Conservation (phyloP, 2,797 vertebrate species). For the Sebastes ruberrimus region DNA sequence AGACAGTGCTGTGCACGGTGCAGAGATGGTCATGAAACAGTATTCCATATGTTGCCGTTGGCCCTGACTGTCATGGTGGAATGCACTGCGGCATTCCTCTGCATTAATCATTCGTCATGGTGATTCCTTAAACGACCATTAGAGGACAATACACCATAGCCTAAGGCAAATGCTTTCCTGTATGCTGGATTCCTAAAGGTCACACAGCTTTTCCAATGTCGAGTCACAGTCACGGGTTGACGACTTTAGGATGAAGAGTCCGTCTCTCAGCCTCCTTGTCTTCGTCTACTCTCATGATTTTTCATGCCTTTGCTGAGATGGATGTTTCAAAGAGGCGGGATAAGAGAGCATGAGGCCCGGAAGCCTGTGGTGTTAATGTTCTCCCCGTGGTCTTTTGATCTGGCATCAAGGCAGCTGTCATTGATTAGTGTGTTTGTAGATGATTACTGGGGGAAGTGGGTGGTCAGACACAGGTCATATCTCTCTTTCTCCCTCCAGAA, state of each 20-base stretch:
- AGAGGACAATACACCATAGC: slow-evolving; percentile 1
- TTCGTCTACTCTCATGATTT: slow-evolving; percentile 25
- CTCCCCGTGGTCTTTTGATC: slow-evolving; percentile 72
- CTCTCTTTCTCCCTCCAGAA: not conserved
- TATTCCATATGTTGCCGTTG: slow-evolving; percentile 31
- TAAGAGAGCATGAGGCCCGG: slow-evolving; percentile 63
- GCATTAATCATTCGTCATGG: slow-evolving; percentile 24
- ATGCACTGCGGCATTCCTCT: slow-evolving; percentile 29
- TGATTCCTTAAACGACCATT: slow-evolving; percentile 23
- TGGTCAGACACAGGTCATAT: slow-evolving; percentile 75
- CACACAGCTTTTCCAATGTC: not conserved
- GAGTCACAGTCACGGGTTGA: not conserved
- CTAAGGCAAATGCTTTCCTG: not conserved
- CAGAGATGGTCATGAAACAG: slow-evolving; percentile 2
- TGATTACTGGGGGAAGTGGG: slow-evolving; percentile 74
- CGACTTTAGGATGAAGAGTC: not conserved
- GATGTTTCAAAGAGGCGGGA: slow-evolving; percentile 60
- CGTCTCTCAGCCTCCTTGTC: slow-evolving; percentile 20
- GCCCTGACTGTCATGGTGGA: slow-evolving; percentile 21
- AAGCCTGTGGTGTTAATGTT: slow-evolving; percentile 77
- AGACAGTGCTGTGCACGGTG: not conserved
- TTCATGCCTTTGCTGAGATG: slow-evolving; percentile 48
- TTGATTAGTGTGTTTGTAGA: slow-evolving; percentile 77
- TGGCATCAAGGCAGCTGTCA: slow-evolving; percentile 74
- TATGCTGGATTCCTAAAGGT: not conserved